Conservation (phyloP, 2,797 vertebrate genomes). For the Lophotriccus pileatus region DNA sequence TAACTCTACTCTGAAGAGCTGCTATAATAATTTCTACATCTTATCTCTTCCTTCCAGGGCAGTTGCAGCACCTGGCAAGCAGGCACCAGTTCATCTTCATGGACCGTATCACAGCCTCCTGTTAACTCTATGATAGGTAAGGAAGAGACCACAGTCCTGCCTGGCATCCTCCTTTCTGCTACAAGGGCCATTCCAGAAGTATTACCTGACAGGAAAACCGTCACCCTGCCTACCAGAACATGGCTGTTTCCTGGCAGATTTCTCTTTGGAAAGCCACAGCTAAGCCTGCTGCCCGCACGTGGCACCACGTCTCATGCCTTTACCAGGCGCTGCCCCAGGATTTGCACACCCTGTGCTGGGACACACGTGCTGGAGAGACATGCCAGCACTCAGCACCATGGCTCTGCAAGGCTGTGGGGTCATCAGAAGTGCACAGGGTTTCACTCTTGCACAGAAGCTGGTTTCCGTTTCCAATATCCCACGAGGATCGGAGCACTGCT, state of each 20-base stretch:
- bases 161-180: not conserved
- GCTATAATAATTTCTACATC: not conserved
- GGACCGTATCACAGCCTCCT: not conserved
- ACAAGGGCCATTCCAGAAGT: not conserved
- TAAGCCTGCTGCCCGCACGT: not conserved
- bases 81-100: not conserved
- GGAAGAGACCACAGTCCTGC: not conserved
- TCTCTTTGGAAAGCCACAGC: not conserved
- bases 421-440: not conserved
- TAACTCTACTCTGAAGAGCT: not conserved
- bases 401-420: not conserved
- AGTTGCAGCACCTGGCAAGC: conserved; percentile 5
- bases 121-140: not conserved
- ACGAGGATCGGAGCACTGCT: not conserved
- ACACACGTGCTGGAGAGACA: rapidly evolving
- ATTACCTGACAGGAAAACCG: not conserved
- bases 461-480: not conserved
- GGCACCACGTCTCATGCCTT: not conserved
- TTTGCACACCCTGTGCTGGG: not conserved
- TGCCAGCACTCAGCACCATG: rapidly evolving
- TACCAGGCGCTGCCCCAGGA: not conserved
- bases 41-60: conserved; percentile 21
- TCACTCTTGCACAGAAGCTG: not conserved
- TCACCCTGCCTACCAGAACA: not conserved
- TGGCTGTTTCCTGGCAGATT: not conserved